These are phyloP conservation scores for Eucera pruinosa DNA, from an alignment of 2,888 invertebrate genomes.

Conservation along the genomic window DNA sequence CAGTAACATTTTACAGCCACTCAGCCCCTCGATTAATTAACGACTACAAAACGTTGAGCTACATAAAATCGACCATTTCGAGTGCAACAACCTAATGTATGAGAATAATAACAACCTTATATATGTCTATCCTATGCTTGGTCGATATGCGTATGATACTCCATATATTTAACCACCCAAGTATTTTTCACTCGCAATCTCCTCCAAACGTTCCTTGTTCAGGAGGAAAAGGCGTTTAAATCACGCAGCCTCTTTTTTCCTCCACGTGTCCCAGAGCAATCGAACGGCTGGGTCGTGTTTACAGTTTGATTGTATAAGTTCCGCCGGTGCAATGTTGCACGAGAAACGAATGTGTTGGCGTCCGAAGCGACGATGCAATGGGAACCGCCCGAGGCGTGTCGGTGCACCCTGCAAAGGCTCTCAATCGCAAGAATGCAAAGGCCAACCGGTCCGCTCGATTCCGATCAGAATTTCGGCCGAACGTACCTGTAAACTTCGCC, in stretches of 20 bases:
- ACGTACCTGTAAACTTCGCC: conserved; percentile 33
- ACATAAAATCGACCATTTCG: too few relatives aligned
- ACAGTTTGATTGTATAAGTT: conserved; percentile 48
- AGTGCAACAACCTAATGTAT: too few relatives aligned
- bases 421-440: conserved; percentile 72
- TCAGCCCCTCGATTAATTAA: too few relatives aligned
- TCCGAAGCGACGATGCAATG: conserved; percentile 71
- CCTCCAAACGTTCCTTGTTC: too few relatives aligned
- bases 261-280: conserved; percentile 19
- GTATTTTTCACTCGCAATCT: too few relatives aligned
- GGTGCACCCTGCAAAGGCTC: conserved; percentile 73
- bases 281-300: conserved; percentile 52
- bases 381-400: conserved; percentile 78
- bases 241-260: neutral
- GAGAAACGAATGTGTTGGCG: conserved; percentile 66
- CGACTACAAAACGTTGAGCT: too few relatives aligned
- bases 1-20: too few relatives aligned
- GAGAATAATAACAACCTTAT: too few relatives aligned
- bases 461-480: conserved; percentile 62
- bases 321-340: conserved; percentile 51
- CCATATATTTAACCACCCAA: too few relatives aligned
- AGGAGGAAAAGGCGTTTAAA: too few relatives aligned
- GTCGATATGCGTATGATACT: too few relatives aligned
- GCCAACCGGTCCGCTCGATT: conserved; percentile 63
- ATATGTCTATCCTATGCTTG: too few relatives aligned